phyloP scores from a whole-genome alignment of 2,888 invertebrate species.

The Volucella inanis region DNA sequence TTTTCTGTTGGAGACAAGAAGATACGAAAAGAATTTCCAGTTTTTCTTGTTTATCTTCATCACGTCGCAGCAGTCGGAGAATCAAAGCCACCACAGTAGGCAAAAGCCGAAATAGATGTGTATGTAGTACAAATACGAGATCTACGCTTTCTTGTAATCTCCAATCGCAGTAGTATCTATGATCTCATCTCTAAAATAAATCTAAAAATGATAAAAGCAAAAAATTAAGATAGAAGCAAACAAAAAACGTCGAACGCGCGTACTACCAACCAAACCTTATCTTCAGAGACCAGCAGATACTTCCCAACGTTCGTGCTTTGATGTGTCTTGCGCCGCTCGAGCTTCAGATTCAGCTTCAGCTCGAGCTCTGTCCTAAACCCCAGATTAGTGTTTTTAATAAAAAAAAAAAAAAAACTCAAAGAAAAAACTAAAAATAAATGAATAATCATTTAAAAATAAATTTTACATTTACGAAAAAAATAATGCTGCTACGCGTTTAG shows the following conservation, averaged over 20 bases:
- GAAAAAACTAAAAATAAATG: background rate
- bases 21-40: slow-evolving; percentile 31
- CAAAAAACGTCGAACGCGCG: background rate
- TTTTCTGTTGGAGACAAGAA: slow-evolving; percentile 37
- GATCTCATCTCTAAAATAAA: slow-evolving; percentile 68
- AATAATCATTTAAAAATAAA: too few relatives aligned
- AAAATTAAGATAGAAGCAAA: background rate
- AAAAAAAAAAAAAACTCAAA: background rate
- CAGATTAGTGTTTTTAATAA: slow-evolving; percentile 1
- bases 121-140: too few relatives aligned
- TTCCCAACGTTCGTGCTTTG: slow-evolving; percentile 9
- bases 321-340: background rate
- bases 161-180: slow-evolving; percentile 49
- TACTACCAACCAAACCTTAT: slow-evolving; percentile 11
- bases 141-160: slow-evolving; percentile 30
- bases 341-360: too few relatives aligned
- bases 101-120: slow-evolving; percentile 10
- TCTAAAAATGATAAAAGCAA: slow-evolving; percentile 31
- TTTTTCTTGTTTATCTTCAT: slow-evolving; percentile 43
- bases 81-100: background rate
- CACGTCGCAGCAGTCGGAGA: background rate
- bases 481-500: too few relatives aligned
- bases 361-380: background rate
- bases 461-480: too few relatives aligned
- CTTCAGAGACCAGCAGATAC: slow-evolving; percentile 1